Base-by-base conservation (phyloP, 1,140 invertebrate genomes). In the Cotesia vestalis region DNA sequence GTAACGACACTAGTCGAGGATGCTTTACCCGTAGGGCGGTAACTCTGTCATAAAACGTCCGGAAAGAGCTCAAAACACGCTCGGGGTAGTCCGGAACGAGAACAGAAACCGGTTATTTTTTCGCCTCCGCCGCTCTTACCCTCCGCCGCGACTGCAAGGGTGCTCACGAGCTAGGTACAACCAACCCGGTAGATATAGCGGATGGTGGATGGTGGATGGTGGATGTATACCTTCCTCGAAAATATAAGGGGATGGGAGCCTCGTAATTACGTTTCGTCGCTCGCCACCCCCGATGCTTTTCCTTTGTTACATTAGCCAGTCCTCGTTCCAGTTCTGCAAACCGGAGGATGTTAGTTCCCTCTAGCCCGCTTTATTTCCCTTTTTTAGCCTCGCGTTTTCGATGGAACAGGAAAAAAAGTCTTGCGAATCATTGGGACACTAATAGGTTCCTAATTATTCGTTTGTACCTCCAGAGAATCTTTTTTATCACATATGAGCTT, bases 271-370 rank as follows among this genome's bases (percentile, higher is more conserved):
- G 77, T 80, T 82, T 80, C 73, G 75, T 78, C 78, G 73, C 74
- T 78, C 78, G 71, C 73, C 78, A 73, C 73, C 76, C 64, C 59
- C 69, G 36, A 64, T 73, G 74, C 61, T 75, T 77, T 80, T 77
- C 79, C 80, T 81, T 81, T 82, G 80, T 80, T 80, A 78, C 80
- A 80, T 80, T 80, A 79, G 78, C 75, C 76, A 71, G 60, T 76
- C 68, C 46, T 68, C 53, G 53, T 55, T 55, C 53, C 53, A 55
- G 53, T 55, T 17, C n/a, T n/a, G 53, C 53, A 17, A 55, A 55
- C n/a, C 12, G 53, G 17, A 55, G 53, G 14, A 55, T 17, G 53
- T 55, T 55, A 55, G 53, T 55, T 27, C 1, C 27, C 27, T 27
- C 27, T 27, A 27, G 27, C 27, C 27, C 27, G 27, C 27, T 27